Evolutionary conservation across 2,797 vertebrate genomes (phyloP), one percentile per base, ranked within the genome.

Genomic region (Acrossocheilus fasciatus): DNA sequence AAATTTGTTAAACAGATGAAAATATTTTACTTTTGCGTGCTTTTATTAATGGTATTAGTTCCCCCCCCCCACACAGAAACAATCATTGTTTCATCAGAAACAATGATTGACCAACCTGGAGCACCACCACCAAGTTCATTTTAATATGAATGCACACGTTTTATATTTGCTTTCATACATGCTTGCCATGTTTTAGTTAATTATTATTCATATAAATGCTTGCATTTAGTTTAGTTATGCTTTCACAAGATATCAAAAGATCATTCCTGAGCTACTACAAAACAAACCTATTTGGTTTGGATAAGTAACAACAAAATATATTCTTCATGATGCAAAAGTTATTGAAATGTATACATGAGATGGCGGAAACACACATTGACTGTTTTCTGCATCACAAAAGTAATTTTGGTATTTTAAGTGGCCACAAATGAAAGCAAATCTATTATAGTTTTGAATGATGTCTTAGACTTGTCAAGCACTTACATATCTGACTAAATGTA

Each of bases 1-100:
- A n/a, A 41, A 43, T n/a, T n/a, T 12, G 8, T 43, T 9, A 2
- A 26, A 54, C 23, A 4, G 14, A 74, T 2, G 11, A 57, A 52
- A 52, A 34, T 30, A 15, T 30, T 30, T 54, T 8, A 54, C 50
- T 23, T 36, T 54, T 76, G 18, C 0, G 0, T 6, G 30, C 54
- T 23, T 77, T 57, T 36, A 36, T 36, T 36, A 18, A 15, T 7
- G 6, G 30, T 17, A 66, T 34, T 8, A 9, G 47, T 20, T 52
- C 2, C 0, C 4, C 1, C 4, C 47, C 47, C 12, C 12, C 47
- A 47, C 1, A n/a, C n/a, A n/a, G n/a, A n/a, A n/a, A n/a, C n/a
- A n/a, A n/a, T n/a, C n/a, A n/a, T n/a, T n/a, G n/a, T n/a, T n/a
- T n/a, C n/a, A n/a, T n/a, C n/a, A 43, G 5, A 57, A 57, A 57